A percentile compares a stretch with the other conserved stretches of the same genome.
Conservation (phyloP, 2,797 vertebrate species). For the Pangasius sanitwongsei region DNA sequence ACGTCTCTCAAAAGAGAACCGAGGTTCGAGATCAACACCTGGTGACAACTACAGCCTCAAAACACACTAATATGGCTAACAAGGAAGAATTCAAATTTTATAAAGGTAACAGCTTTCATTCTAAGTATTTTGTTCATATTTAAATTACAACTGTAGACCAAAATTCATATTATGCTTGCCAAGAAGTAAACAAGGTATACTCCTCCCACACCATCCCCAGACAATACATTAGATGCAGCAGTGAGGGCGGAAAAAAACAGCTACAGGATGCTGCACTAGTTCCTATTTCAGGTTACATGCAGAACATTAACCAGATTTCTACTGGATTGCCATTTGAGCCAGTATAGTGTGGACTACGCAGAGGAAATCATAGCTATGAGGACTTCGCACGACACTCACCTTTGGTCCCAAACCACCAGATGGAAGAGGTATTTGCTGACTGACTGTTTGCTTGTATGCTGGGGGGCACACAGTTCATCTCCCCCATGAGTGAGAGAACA, state of each 20-base stretch:
- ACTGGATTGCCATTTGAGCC: background rate
- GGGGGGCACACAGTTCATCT: constrained; percentile 88
- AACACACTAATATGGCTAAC: background rate
- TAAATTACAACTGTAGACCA: constrained; percentile 31
- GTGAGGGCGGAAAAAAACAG: constrained; percentile 14
- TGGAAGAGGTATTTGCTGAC: constrained; percentile 96
- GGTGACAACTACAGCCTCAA: background rate
- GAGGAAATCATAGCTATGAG: background rate
- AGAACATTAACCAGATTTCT: constrained; percentile 3
- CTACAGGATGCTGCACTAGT: constrained; percentile 39
- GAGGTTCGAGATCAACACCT: background rate
- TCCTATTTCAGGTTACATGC: background rate
- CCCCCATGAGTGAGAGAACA: constrained; percentile 93
- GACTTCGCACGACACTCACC: constrained; percentile 73
- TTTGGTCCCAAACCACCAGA: constrained; percentile 96
- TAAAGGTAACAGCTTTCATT: background rate
- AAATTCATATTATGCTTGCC: constrained; percentile 34
- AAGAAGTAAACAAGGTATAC: constrained; percentile 31
- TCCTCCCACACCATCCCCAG: constrained; percentile 35
- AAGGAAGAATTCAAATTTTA: background rate
- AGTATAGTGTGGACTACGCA: background rate
- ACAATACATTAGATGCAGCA: constrained; percentile 39
- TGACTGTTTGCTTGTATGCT: constrained; percentile 87
- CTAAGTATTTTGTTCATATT: background rate
- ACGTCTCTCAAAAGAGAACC: background rate